Evolutionary conservation across 2,113 vertebrate genomes (phyloP).

Genomic region (Alligator mississippiensis): DNA sequence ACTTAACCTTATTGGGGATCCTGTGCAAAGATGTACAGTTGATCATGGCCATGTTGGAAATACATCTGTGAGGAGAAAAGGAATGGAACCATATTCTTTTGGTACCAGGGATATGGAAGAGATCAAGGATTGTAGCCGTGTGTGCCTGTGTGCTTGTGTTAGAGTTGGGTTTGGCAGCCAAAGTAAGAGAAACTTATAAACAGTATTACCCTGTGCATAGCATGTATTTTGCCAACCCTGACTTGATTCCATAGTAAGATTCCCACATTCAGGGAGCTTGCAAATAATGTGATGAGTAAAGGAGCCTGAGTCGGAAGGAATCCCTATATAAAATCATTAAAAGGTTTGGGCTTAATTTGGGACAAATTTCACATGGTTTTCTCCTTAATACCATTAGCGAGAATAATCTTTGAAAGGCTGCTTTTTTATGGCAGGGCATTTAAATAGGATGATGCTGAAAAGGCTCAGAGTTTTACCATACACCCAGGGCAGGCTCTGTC

Average conservation of each 20-base stretch:
- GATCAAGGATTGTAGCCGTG: background rate
- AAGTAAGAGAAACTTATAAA: background rate
- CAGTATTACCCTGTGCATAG: background rate
- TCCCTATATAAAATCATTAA: background rate
- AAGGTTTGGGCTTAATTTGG: background rate
- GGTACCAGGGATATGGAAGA: background rate
- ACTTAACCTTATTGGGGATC: background rate
- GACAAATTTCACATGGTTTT: background rate
- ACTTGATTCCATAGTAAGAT: background rate
- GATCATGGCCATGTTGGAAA: background rate
- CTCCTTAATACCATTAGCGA: background rate
- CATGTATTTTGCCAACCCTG: background rate
- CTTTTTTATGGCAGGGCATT: background rate
- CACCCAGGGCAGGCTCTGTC: background rate
- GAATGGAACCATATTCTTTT: background rate
- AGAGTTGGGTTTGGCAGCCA: background rate
- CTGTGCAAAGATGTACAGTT: rapidly evolving
- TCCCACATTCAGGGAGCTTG: background rate
- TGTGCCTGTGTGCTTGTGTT: background rate
- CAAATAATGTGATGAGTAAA: background rate
- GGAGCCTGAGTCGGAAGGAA: background rate
- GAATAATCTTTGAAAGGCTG: background rate
- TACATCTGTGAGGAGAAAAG: background rate
- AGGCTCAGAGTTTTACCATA: background rate
- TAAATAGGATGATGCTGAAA: background rate